Percentiles rank a stretch among this genome's conserved stretches.
Evolutionary conservation across 2,113 vertebrate species (phyloP).

Genomic region (Dryoscopus gambensis): DNA sequence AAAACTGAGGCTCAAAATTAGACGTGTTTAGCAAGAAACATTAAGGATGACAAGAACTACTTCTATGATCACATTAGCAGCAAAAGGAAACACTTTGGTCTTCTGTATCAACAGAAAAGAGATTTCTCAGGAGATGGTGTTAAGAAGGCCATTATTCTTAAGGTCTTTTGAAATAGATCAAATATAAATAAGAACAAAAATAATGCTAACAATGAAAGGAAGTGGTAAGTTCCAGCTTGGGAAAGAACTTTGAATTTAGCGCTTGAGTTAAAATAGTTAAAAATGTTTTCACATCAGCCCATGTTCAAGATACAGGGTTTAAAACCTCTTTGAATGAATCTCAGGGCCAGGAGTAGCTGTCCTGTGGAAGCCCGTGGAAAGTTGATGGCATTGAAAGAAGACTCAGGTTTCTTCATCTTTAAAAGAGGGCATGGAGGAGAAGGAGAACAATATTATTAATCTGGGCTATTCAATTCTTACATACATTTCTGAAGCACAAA

Average conservation of each 20-base stretch:
- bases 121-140: background rate
- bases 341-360: background rate
- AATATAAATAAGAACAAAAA: background rate
- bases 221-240: accelerated
- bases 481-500: background rate
- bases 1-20: background rate
- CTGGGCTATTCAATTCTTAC: background rate
- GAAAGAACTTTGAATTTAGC: background rate
- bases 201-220: background rate
- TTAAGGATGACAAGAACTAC: background rate
- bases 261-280: background rate
- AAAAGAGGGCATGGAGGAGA: background rate
- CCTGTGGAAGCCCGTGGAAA: background rate
- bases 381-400: background rate
- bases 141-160: background rate
- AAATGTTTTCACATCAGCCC: background rate
- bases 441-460: background rate
- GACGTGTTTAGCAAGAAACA: background rate
- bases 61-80: background rate
- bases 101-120: background rate
- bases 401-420: background rate
- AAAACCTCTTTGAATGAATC: background rate
- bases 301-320: background rate
- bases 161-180: background rate
- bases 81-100: background rate